Evolutionary conservation across 2,888 invertebrate species (phyloP), one percentile per base, ranked within the genome.

Genomic region (Buathra laborator): DNA sequence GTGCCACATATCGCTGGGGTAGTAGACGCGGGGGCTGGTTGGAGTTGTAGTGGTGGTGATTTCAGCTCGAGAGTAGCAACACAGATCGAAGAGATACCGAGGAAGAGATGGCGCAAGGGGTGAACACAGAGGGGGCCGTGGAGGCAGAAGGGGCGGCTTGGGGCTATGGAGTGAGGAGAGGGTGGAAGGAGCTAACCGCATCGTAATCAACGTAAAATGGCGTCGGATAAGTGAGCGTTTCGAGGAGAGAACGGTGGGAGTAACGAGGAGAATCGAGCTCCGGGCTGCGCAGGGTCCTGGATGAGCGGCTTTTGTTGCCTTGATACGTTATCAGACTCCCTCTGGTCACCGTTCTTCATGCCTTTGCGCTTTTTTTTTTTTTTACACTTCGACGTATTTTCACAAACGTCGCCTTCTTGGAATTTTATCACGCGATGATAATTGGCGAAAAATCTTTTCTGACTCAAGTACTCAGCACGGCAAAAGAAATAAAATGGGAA

Each of bases 201-300:
- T 90, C 90, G 91, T 92, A 93, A 92, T 92, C 92, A 92, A 92
- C 90, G 90, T 91, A 91, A 93, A 93, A 92, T 92, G 92, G 92
- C 92, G 92, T 87, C 92, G 89, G 87, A 83, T 81, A 86, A 92
- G 86, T 81, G 83, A 86, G 84, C 76, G 82, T 56, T 72, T 56
- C 29, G 14, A 71, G 56, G 51, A 37, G 59, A 46, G 59, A 46
- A 56, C 53, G 64, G 67, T 75, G 66, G 75, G 79, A 83, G 74
- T 83, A 81, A 86, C 81, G 81, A 86, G 81, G 44, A 74, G 86
- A 81, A 82, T 68, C 64, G 84, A 79, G 74, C 77, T 51, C 71
- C 81, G 79, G 68, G 78, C 79, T 84, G 84, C 84, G 79, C 84
- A 79, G 80, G 68, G 78, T 79, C 86, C 81, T 75, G 24, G 67